A percentile compares a stretch with the other conserved stretches of the same genome.
Conservation (phyloP, 2,113 vertebrate species). For the Pardalotus punctatus region DNA sequence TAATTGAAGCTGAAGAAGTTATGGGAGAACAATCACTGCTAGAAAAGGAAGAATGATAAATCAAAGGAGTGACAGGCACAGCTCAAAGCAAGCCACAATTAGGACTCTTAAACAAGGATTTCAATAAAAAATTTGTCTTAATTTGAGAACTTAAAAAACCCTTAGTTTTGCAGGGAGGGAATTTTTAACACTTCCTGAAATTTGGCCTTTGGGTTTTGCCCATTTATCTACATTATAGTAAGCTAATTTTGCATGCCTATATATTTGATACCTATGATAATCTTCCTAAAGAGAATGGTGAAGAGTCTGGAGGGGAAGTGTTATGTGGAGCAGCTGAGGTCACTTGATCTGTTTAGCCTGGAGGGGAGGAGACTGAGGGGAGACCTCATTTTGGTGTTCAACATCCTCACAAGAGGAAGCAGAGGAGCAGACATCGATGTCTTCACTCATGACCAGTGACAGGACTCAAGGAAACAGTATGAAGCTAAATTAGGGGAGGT, state of each 20-base stretch:
- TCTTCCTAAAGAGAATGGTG: not conserved
- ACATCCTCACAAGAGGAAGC: not conserved
- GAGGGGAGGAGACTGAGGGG: not conserved
- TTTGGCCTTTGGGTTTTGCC: not conserved
- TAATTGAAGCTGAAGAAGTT: not conserved
- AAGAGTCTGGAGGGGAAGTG: rapidly evolving
- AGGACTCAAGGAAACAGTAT: rapidly evolving
- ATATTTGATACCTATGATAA: not conserved
- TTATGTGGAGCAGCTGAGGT: not conserved
- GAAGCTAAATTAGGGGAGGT: not conserved
- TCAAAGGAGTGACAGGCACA: not conserved
- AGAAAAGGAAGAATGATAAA: not conserved
- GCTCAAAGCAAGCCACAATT: not conserved
- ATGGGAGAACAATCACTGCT: not conserved
- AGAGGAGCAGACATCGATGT: rapidly evolving
- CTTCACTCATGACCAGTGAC: not conserved
- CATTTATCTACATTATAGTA: not conserved
- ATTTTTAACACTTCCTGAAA: not conserved
- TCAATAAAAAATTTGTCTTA: not conserved
- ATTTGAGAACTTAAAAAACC: not conserved
- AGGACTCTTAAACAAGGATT: not conserved
- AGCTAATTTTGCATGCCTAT: not conserved
- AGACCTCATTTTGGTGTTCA: not conserved
- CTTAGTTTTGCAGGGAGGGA: not conserved
- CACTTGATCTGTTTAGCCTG: not conserved